Percentiles rank a stretch among this genome's conserved stretches.
These are phyloP conservation scores for Engystomops pustulosus DNA, from an alignment of 2,113 vertebrate species.

Conservation along the genomic window DNA sequence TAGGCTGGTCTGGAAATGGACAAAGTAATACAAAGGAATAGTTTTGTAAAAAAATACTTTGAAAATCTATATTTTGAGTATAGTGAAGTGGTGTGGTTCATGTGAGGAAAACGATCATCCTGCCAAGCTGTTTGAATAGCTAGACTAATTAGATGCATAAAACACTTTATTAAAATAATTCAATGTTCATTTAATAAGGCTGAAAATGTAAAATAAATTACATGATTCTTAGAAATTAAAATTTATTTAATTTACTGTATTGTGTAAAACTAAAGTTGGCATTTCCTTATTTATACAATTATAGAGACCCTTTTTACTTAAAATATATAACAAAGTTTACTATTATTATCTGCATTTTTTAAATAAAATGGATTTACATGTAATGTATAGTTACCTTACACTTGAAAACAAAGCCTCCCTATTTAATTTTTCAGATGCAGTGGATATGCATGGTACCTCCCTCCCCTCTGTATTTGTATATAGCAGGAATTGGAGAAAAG, in stretches of 20 bases:
- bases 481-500: no score
- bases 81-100: neutral
- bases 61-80: neutral
- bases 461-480: no score
- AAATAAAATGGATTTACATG: no score
- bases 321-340: no score
- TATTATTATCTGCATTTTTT: no score
- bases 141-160: neutral
- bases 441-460: no score
- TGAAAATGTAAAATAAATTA: neutral
- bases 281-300: neutral
- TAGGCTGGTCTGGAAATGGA: neutral
- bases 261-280: neutral
- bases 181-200: constrained; percentile 14
- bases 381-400: no score
- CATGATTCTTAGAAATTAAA: neutral
- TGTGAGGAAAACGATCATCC: neutral
- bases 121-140: neutral
- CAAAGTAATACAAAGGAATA: neutral
- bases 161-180: neutral
- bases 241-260: neutral
- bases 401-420: no score
- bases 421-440: no score
- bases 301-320: no score
- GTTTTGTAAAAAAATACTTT: neutral